phyloP scores from a whole-genome alignment of 2,113 vertebrate genomes.

The Aldabrachelys gigantea region DNA sequence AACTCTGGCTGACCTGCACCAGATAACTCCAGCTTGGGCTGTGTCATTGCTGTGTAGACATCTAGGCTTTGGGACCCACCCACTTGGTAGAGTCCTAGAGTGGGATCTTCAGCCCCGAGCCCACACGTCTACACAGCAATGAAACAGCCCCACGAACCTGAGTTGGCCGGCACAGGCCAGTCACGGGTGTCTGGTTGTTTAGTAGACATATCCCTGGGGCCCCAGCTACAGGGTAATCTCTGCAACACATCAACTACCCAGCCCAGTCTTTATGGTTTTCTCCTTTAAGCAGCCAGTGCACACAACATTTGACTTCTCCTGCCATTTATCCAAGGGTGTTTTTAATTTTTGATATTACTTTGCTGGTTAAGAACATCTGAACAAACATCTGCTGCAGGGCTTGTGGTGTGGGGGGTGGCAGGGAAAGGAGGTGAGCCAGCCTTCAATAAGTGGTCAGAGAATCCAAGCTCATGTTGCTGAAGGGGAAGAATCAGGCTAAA shows the following conservation, averaged over 20 bases:
- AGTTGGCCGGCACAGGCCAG: too few relatives aligned
- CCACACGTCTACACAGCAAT: too few relatives aligned
- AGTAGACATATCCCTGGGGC: too few relatives aligned
- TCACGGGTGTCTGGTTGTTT: too few relatives aligned
- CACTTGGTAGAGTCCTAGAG: too few relatives aligned
- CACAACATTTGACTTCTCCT: background rate
- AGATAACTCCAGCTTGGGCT: too few relatives aligned
- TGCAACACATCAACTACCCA: background rate
- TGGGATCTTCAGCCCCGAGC: too few relatives aligned
- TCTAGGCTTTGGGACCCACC: too few relatives aligned
- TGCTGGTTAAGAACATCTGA: background rate
- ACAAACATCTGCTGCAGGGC: constrained; percentile 42
- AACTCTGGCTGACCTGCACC: too few relatives aligned
- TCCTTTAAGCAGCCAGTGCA: background rate
- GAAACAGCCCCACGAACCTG: too few relatives aligned
- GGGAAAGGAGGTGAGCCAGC: background rate
- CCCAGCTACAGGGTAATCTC: background rate
- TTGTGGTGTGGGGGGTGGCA: background rate
- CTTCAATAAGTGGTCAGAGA: background rate
- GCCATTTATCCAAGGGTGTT: background rate
- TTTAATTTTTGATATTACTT: constrained; percentile 22
- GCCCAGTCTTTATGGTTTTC: background rate
- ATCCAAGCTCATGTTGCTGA: background rate
- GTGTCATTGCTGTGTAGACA: too few relatives aligned
- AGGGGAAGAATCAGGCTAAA: constrained; percentile 16